Evolutionary conservation across 2,113 vertebrate species (phyloP).

Genomic region (Pygoscelis antarcticus): DNA sequence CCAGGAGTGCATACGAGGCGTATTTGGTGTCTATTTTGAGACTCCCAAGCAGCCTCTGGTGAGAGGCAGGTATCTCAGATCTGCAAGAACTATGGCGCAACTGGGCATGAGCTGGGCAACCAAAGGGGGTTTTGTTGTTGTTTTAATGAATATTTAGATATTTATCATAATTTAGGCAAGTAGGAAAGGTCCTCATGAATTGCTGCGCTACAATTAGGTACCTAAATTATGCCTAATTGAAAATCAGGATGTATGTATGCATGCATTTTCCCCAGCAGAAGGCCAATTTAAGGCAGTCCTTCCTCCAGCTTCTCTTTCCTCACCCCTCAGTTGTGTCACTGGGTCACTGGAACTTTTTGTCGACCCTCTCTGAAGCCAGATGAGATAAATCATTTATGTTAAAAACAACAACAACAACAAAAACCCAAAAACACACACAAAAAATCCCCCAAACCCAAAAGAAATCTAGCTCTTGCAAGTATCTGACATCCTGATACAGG

Average conservation of each 20-base stretch:
- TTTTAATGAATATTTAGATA: background rate
- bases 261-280: background rate
- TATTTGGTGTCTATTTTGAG: background rate
- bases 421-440: too few species aligned
- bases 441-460: background rate
- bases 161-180: background rate
- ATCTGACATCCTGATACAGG: background rate
- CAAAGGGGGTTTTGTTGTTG: background rate
- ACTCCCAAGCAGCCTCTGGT: background rate
- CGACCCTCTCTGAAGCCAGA: background rate
- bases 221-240: background rate
- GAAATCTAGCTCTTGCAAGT: background rate
- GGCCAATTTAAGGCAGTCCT: background rate
- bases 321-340: background rate
- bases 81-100: background rate
- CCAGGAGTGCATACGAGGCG: accelerated
- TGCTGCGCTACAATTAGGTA: background rate
- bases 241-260: background rate
- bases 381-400: background rate
- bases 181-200: background rate
- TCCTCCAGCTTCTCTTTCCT: background rate
- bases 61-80: background rate
- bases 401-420: background rate
- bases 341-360: background rate
- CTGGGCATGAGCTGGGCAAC: background rate